Base-by-base conservation (phyloP, 2,888 invertebrate species). In the Lottia gigantea region DNA sequence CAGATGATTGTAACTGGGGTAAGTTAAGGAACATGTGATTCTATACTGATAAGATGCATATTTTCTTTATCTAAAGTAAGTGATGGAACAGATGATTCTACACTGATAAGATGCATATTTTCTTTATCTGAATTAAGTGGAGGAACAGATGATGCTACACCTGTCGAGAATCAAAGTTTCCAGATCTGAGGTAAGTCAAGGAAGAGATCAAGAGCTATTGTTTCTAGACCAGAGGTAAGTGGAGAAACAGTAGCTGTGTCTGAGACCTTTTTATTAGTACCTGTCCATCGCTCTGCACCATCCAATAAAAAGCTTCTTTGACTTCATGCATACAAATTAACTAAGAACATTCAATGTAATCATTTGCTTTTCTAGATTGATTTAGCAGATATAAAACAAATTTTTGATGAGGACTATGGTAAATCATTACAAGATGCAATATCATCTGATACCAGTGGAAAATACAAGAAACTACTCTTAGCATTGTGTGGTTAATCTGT, bases 1-100 rank as follows among this genome's bases (percentile, higher is more conserved):
- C 6, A 31, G 78, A 83, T 46, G 88, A 87, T 65, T 80, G 82
- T 8, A 80, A 81, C 85, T 62, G 88, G 87, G 85, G 88, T n/a
- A n/a, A n/a, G n/a, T n/a, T 87, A 63, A 23, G n/a, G n/a, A 31
- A 31, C 6, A 31, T 2, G 31, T 31, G 31, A 31, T 31, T 31
- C 31, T 31, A 31, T 6, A 31, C 6, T 31, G 31, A 31, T 31
- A 31, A 31, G 3, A 6, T 2, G 2, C 31, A 31, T 31, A 31
- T 2, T 31, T 31, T 31, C 31, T 31, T 3, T 2, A 31, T 31
- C 3, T 31, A 3, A 6, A 6, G 31, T 31, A 82, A 80, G 65
- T 86, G 86, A 16, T 71, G 78, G 16, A 87, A n/a, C 7, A 87
- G 31, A 6, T 31, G 31, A 31, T 31, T 31, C 31, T 31, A 31